Percentiles rank a stretch among this genome's conserved stretches.
phyloP scores from a whole-genome alignment of 1,140 invertebrate genomes.

The Aradophagus sp. region DNA sequence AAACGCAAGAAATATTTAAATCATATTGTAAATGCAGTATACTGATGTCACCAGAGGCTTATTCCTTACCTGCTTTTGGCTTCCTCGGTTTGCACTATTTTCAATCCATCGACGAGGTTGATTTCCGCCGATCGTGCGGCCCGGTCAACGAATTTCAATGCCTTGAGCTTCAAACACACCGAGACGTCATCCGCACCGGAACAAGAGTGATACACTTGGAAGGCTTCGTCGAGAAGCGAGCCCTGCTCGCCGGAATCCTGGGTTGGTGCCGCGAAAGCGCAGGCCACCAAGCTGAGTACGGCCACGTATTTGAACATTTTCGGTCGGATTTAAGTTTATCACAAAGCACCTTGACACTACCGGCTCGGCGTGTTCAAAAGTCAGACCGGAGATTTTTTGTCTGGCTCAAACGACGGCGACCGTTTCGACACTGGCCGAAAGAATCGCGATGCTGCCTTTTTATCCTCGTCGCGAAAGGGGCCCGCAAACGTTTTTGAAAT shows the following conservation, averaged over 20 bases:
- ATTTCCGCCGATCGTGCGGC: conserved; percentile 73
- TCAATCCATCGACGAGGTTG: conserved; percentile 80
- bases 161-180: conserved; percentile 81
- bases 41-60: no score
- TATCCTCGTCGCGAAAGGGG: conserved; percentile 75
- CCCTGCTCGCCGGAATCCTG: conserved; percentile 58
- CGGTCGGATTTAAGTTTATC: conserved; percentile 37
- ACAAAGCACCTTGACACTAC: conserved; percentile 55
- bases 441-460: conserved; percentile 75
- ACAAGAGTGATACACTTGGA: conserved; percentile 77
- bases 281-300: conserved; percentile 75
- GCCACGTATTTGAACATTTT: conserved; percentile 77
- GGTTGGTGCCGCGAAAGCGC: conserved; percentile 75
- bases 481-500: conserved; percentile 76
- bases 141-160: conserved; percentile 68
- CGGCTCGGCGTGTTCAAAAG: conserved; percentile 44
- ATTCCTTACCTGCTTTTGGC: conserved; percentile 66
- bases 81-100: conserved; percentile 80
- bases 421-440: conserved; percentile 75
- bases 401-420: conserved; percentile 64
- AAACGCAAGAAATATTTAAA: no score
- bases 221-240: conserved; percentile 70
- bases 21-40: no score
- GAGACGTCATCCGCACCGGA: conserved; percentile 81
- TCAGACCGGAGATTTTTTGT: conserved; percentile 56